Evolutionary conservation across 2,888 invertebrate species (phyloP).

Genomic region (Ischnura elegans): DNA sequence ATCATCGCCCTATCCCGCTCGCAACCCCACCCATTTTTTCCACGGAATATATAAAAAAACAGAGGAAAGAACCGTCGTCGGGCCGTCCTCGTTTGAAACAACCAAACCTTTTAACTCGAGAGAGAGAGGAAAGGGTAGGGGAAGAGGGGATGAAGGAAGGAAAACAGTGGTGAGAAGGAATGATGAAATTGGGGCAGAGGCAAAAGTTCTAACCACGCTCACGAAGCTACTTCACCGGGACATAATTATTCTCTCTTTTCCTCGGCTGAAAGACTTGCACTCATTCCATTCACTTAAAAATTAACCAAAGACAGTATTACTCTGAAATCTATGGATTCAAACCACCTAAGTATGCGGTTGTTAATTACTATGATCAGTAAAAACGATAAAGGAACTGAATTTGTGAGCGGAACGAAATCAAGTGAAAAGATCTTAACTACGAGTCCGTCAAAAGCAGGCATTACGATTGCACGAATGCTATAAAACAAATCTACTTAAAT

Average conservation of each 20-base stretch:
- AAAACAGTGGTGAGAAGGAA: no score
- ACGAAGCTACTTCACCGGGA: background rate
- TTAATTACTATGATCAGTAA: no score
- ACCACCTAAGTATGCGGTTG: no score
- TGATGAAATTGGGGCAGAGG: background rate
- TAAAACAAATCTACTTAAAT: no score
- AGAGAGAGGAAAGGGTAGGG: background rate
- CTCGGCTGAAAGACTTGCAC: background rate
- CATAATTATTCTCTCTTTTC: background rate
- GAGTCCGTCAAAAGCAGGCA: no score
- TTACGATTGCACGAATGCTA: no score
- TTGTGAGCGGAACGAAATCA: no score
- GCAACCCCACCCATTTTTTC: slow-evolving; percentile 12
- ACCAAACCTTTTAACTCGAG: slow-evolving; percentile 30
- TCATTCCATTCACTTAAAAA: background rate
- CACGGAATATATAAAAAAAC: background rate
- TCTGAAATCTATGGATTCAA: no score
- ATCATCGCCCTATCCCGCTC: background rate
- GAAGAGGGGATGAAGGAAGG: no score
- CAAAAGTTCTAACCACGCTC: background rate
- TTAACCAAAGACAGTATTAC: no score
- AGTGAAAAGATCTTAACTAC: no score
- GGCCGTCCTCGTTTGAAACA: slow-evolving; percentile 2
- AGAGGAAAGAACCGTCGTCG: background rate
- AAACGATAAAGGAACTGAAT: no score